Conservation (phyloP, 2,888 invertebrate species). For the Nebria salina region DNA sequence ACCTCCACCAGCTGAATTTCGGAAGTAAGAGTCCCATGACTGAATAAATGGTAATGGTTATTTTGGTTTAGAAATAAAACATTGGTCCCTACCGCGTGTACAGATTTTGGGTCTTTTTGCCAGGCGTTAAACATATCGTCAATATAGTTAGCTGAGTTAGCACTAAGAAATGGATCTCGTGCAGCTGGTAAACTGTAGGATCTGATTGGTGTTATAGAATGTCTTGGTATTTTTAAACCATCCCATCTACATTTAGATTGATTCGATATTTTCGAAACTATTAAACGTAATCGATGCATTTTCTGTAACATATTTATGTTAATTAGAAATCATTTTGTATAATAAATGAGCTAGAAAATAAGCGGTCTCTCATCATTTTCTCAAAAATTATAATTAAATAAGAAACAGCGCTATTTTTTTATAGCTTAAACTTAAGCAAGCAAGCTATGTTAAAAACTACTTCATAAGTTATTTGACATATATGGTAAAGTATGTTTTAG, state of each 20-base stretch:
- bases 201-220: slow-evolving; percentile 52
- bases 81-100: slow-evolving; percentile 82
- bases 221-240: slow-evolving; percentile 65
- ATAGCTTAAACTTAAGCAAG: no score
- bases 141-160: slow-evolving; percentile 92
- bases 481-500: no score
- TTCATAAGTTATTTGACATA: no score
- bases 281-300: slow-evolving; percentile 85
- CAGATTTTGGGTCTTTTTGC: slow-evolving; percentile 92
- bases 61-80: no score
- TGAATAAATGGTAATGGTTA: slow-evolving; percentile 59
- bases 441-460: no score
- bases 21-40: slow-evolving; percentile 94
- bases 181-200: slow-evolving; percentile 61
- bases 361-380: no score
- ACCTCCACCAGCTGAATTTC: slow-evolving; percentile 86
- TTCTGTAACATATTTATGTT: slow-evolving; percentile 52
- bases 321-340: no score
- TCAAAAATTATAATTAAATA: no score
- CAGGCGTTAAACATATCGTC: slow-evolving; percentile 99
- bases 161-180: slow-evolving; percentile 95
- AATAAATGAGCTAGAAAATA: no score
- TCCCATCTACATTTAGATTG: slow-evolving; percentile 78
- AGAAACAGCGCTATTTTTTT: no score
- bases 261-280: slow-evolving; percentile 74